A percentile compares a stretch with the other conserved stretches of the same genome.
These are phyloP conservation scores for Chrysina gloriosa DNA, from an alignment of 2,888 invertebrate genomes.

Conservation along the genomic window DNA sequence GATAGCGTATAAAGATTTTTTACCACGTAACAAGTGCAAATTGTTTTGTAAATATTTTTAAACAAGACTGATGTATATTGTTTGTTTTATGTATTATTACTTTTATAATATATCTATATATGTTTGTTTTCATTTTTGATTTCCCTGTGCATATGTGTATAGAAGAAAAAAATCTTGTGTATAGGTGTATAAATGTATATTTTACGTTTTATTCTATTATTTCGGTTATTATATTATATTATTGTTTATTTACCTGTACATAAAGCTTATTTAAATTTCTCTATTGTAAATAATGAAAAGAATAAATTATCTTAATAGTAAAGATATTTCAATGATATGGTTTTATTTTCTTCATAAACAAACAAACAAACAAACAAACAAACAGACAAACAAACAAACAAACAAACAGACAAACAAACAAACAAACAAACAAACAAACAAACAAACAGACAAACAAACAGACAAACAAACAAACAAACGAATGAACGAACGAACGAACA, in stretches of 20 bases:
- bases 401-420: too few species aligned
- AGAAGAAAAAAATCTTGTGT: constrained; percentile 21
- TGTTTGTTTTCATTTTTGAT: constrained; percentile 48
- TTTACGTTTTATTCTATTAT: constrained; percentile 6
- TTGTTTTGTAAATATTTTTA: constrained; percentile 45
- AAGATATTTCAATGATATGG: too few species aligned
- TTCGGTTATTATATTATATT: constrained; percentile 31
- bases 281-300: constrained; percentile 42
- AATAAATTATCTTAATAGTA: constrained; percentile 53
- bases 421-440: too few species aligned
- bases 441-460: too few species aligned
- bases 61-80: constrained; percentile 61
- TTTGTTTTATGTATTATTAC: constrained; percentile 45
- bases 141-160: constrained; percentile 32
- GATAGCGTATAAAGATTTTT: constrained; percentile 1
- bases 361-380: too few species aligned
- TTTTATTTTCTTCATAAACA: too few species aligned
- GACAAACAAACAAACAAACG: too few species aligned
- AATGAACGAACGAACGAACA: too few species aligned
- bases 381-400: too few species aligned
- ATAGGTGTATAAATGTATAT: constrained; percentile 43
- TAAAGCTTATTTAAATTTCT: constrained; percentile 41
- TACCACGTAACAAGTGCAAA: constrained; percentile 27
- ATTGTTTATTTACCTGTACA: constrained; percentile 42
- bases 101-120: constrained; percentile 49